These are phyloP conservation scores for Drosophila fungiperda DNA, from an alignment of 2,888 invertebrate genomes.

Conservation along the genomic window DNA sequence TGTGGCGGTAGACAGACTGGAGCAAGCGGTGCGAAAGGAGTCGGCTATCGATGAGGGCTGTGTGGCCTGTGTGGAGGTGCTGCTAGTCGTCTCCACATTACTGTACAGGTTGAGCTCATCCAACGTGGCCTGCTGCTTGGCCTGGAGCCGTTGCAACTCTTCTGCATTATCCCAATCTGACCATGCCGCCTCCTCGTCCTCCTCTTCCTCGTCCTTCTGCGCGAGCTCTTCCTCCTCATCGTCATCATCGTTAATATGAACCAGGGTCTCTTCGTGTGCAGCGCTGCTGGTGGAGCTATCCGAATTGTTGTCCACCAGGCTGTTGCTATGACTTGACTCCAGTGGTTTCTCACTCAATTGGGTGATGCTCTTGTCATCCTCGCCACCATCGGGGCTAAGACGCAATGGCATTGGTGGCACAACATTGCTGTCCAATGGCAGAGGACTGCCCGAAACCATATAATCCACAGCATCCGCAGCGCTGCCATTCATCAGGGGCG, in stretches of 20 bases:
- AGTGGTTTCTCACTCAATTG: conserved; percentile 83
- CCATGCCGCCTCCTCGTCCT: conserved; percentile 91
- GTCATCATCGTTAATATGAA: conserved; percentile 23
- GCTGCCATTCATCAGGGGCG: conserved; percentile 82
- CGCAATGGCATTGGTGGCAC: conserved; percentile 88
- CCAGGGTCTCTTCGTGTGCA: conserved; percentile 37
- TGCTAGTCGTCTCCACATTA: conserved; percentile 46
- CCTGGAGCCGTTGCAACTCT: conserved; percentile 70
- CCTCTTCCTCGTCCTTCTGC: conserved; percentile 86
- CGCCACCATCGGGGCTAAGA: conserved; percentile 93
- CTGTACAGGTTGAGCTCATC: conserved; percentile 32
- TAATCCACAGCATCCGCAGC: conserved; percentile 63
- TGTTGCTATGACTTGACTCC: conserved; percentile 29
- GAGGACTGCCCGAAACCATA: conserved; percentile 83
- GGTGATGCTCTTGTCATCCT: conserved; percentile 87
- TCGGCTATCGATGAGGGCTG: conserved; percentile 68
- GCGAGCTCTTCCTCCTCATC: conserved; percentile 86
- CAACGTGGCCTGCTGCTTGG: conserved; percentile 30
- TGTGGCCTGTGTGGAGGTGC: conserved; percentile 54
- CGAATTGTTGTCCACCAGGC: conserved; percentile 14
- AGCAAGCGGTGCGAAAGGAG: conserved; percentile 61
- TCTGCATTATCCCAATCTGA: conserved; percentile 91
- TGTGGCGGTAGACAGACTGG: conserved; percentile 36
- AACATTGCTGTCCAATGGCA: conserved; percentile 77
- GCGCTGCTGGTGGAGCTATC: conserved; percentile 35